phyloP scores from a whole-genome alignment of 1,140 invertebrate species.

The Lepidurus couesii region DNA sequence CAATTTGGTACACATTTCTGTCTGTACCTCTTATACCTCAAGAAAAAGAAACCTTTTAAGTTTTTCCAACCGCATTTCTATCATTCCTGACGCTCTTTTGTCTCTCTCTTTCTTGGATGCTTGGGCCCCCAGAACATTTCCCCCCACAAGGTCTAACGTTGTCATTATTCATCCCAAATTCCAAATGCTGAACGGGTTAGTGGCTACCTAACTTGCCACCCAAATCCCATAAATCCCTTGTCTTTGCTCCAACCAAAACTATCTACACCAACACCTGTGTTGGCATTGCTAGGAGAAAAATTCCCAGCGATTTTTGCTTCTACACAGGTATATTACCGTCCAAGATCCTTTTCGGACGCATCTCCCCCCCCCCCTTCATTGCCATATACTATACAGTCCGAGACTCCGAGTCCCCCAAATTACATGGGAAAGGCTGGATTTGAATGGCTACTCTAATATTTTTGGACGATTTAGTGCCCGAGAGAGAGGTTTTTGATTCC shows the following conservation, averaged over 20 bases:
- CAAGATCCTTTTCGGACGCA: not conserved
- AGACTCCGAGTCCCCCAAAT: not conserved
- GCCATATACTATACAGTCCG: not conserved
- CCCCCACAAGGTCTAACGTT: not conserved
- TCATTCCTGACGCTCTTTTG: conserved; percentile 15
- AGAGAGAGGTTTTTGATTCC: not conserved
- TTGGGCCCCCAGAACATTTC: not conserved
- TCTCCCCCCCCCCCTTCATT: not conserved
- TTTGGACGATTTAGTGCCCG: conserved; percentile 3
- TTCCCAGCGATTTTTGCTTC: not conserved
- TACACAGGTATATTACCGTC: not conserved
- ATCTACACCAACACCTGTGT: conserved; percentile 3
- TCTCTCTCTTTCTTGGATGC: not conserved
- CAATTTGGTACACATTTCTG: not conserved
- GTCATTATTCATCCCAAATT: conserved; percentile 16
- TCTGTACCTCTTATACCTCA: not conserved
- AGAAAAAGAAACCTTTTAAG: not conserved
- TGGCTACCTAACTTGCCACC: conserved; percentile 20
- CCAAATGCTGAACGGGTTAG: conserved; percentile 21
- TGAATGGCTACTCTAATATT: conserved; percentile 7
- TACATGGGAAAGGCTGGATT: conserved; percentile 9
- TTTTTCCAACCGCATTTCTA: not conserved
- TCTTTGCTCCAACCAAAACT: conserved; percentile 13
- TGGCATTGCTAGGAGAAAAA: conserved; percentile 3
- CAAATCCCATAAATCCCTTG: conserved; percentile 19